These are phyloP conservation scores for Drosophila emarginata DNA, from an alignment of 2,888 invertebrate genomes.

Conservation along the genomic window DNA sequence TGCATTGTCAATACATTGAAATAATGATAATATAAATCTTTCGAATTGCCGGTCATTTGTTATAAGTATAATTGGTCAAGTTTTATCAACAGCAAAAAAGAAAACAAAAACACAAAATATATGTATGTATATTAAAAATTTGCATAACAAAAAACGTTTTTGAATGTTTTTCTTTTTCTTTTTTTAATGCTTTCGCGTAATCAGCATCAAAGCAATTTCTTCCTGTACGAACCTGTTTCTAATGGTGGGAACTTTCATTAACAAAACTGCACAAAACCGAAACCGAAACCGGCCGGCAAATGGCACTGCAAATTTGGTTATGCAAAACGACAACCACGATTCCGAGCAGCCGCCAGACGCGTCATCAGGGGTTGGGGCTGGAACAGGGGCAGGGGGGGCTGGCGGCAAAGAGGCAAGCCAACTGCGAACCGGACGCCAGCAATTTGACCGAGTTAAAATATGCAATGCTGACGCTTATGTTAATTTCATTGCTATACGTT, in stretches of 20 bases:
- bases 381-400: neutral
- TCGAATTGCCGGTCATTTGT: constrained; percentile 24
- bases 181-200: constrained; percentile 49
- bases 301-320: constrained; percentile 70
- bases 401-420: constrained; percentile 6
- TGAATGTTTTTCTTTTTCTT: neutral
- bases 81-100: constrained; percentile 31
- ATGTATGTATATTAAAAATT: constrained; percentile 33
- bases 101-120: constrained; percentile 40
- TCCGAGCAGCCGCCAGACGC: neutral
- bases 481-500: constrained; percentile 57
- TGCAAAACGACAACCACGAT: constrained; percentile 54
- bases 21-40: constrained; percentile 40
- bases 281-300: constrained; percentile 69
- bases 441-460: constrained; percentile 77
- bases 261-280: constrained; percentile 41
- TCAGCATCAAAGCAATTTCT: constrained; percentile 52
- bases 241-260: constrained; percentile 75
- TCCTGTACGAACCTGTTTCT: constrained; percentile 71
- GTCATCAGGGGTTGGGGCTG: neutral
- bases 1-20: constrained; percentile 36
- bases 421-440: constrained; percentile 66
- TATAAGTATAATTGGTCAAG: constrained; percentile 22
- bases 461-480: constrained; percentile 73
- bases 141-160: constrained; percentile 22